Evolutionary conservation across 37 sponge, comb jelly and placozoan genomes (phyloP).

Genomic region (Aphrocallistes beatrix): DNA sequence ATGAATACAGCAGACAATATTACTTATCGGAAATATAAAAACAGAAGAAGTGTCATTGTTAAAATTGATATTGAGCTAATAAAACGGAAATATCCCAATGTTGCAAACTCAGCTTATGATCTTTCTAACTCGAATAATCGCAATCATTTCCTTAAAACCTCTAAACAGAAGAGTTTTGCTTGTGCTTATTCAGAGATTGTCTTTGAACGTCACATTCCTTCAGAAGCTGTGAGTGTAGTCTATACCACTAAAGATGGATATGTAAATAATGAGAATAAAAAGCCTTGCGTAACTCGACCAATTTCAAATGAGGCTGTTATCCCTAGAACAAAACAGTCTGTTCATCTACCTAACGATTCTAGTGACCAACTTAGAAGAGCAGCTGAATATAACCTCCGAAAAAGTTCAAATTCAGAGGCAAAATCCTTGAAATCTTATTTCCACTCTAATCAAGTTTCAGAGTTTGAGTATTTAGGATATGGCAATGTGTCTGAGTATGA

Average conservation of each 20-base stretch:
- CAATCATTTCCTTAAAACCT: background rate
- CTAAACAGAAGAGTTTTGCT: background rate
- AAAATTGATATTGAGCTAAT: background rate
- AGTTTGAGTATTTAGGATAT: too few relatives aligned
- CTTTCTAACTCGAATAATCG: background rate
- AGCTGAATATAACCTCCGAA: too few relatives aligned
- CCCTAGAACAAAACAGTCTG: too few relatives aligned
- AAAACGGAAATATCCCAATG: background rate
- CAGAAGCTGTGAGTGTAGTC: background rate
- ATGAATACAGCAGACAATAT: background rate
- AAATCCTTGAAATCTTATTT: too few relatives aligned
- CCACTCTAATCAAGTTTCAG: too few relatives aligned
- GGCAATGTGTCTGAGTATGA: too few relatives aligned
- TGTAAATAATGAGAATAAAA: background rate
- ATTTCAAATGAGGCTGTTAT: too few relatives aligned
- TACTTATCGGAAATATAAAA: background rate
- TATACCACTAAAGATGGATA: background rate
- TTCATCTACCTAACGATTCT: too few relatives aligned
- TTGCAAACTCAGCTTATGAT: background rate
- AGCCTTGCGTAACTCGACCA: too few relatives aligned
- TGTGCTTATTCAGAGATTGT: background rate
- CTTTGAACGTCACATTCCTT: background rate
- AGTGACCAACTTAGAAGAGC: too few relatives aligned
- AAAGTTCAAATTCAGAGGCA: too few relatives aligned
- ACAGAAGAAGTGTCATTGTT: background rate